phyloP scores from a whole-genome alignment of 2,888 invertebrate genomes.

The Calliphora vomitoria region DNA sequence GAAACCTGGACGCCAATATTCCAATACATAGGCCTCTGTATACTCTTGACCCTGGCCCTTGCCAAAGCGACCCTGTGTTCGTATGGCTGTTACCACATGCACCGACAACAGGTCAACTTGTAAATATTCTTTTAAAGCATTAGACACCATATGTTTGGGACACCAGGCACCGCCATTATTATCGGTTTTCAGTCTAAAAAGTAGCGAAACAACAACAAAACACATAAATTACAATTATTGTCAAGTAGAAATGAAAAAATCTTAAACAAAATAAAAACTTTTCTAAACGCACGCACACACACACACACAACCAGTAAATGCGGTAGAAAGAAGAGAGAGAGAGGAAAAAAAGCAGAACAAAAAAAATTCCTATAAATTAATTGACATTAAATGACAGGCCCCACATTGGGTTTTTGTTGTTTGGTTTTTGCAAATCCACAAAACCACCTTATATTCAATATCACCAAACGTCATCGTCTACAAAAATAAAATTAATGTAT shows the following conservation, averaged over 20 bases:
- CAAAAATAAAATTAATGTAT: conserved; percentile 74
- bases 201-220: conserved; percentile 34
- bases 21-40: conserved; percentile 91
- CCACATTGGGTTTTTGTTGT: conserved; percentile 76
- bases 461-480: conserved; percentile 74
- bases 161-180: conserved; percentile 94
- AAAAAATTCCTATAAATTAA: conserved; percentile 81
- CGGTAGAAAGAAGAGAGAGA: conserved; percentile 23
- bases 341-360: conserved; percentile 12
- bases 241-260: conserved; percentile 42
- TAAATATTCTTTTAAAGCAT: conserved; percentile 90
- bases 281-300: conserved; percentile 51
- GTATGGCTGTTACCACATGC: conserved; percentile 89
- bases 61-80: conserved; percentile 93
- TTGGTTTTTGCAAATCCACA: conserved; percentile 67
- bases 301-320: conserved; percentile 35
- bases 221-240: conserved; percentile 73
- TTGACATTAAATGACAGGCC: conserved; percentile 83
- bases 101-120: conserved; percentile 89
- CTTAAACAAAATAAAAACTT: conserved; percentile 45
- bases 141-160: conserved; percentile 90
- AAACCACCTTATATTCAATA: conserved; percentile 73
- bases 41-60: conserved; percentile 93
- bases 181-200: conserved; percentile 90
- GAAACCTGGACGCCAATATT: conserved; percentile 90